These are phyloP conservation scores for Orientallactaga sibirica DNA, from an alignment of 2,797 vertebrate genomes.

Conservation along the genomic window DNA sequence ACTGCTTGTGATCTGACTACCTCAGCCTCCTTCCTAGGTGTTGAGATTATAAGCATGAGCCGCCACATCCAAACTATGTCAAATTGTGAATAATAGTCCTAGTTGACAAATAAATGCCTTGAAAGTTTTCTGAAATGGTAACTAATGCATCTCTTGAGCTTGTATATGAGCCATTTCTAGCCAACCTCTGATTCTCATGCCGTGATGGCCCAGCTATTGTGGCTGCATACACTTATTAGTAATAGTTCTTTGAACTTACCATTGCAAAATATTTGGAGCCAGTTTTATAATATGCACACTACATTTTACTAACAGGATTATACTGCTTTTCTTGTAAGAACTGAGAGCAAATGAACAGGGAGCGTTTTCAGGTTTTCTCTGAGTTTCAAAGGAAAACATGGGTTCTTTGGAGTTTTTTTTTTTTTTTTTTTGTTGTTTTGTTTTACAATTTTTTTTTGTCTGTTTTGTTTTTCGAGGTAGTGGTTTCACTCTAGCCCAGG, in stretches of 20 bases:
- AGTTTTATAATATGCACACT: not conserved
- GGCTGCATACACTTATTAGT: not conserved
- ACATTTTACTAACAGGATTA: not conserved
- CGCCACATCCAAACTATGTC: not conserved
- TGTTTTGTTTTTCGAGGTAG: no score
- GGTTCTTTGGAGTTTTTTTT: no score
- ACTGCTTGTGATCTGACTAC: no score
- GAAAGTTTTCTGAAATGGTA: not conserved
- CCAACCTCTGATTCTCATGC: not conserved
- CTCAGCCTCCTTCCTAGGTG: no score
- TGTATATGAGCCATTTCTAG: not conserved
- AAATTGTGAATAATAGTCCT: conserved; percentile 28
- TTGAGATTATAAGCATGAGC: no score
- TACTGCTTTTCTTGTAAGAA: no score
- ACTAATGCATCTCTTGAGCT: not conserved
- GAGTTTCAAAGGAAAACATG: no score
- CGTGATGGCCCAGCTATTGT: not conserved
- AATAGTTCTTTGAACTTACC: not conserved
- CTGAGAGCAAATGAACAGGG: no score
- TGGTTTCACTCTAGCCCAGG: no score
- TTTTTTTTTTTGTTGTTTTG: no score
- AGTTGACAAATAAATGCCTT: not conserved
- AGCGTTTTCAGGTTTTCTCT: no score
- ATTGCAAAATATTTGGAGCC: conserved; percentile 30
- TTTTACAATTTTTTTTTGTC: no score